phyloP scores from a whole-genome alignment of 2,113 vertebrate genomes.

The Cichladusa arquata region DNA sequence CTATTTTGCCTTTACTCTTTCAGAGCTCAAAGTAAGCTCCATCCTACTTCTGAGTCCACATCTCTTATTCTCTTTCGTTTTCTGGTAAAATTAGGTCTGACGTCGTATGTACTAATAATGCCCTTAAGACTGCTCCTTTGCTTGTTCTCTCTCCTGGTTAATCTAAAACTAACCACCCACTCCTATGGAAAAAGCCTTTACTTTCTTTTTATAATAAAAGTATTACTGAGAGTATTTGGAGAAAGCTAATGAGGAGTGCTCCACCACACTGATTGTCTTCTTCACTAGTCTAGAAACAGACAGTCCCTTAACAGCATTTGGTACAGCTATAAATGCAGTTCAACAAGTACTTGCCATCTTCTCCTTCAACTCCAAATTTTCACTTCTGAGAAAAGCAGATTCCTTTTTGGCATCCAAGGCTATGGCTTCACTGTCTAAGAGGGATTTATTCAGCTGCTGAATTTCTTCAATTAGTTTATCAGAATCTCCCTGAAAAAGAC shows the following conservation, averaged over 20 bases:
- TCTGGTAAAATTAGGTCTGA: background rate
- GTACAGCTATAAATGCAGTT: background rate
- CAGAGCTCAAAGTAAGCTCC: background rate
- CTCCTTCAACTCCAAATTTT: slow-evolving; percentile 84
- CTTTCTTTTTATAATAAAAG: background rate
- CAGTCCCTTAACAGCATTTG: background rate
- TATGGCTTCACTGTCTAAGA: slow-evolving; percentile 83
- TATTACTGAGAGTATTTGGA: background rate
- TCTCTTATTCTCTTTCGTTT: background rate
- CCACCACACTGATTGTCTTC: too few species aligned
- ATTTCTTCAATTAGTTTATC: slow-evolving; percentile 81
- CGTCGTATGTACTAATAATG: background rate
- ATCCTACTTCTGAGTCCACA: background rate
- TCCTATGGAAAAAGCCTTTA: background rate
- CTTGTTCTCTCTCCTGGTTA: background rate
- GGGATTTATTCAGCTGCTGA: slow-evolving; percentile 79
- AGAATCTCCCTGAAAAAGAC: slow-evolving; percentile 68
- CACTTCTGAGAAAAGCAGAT: slow-evolving; percentile 85
- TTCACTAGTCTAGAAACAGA: background rate
- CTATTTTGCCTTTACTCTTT: background rate
- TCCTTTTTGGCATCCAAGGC: slow-evolving; percentile 88
- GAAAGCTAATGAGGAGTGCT: background rate
- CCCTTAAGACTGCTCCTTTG: background rate
- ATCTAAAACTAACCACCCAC: background rate
- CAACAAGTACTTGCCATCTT: slow-evolving; percentile 71